Conservation (phyloP, 2,888 invertebrate species). For the Lymantria monacha region DNA sequence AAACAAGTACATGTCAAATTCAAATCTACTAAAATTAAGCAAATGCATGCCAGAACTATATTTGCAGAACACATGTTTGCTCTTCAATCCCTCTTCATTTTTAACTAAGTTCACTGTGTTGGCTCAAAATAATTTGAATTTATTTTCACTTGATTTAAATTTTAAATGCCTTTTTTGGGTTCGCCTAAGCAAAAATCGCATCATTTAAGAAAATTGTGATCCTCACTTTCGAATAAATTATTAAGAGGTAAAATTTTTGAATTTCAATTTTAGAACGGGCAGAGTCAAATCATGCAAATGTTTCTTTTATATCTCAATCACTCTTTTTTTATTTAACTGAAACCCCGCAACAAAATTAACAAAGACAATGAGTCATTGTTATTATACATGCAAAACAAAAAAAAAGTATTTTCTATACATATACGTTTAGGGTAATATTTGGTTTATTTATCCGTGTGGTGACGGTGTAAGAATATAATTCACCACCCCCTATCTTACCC, state of each 20-base stretch:
- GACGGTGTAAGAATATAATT: no score
- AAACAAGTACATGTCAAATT: constrained; percentile 12
- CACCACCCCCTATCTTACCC: no score
- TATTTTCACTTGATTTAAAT: constrained; percentile 4
- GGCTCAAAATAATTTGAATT: constrained; percentile 9
- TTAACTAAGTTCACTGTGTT: constrained; percentile 4
- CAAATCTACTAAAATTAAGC: constrained; percentile 15
- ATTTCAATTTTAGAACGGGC: neutral
- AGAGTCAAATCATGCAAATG: neutral
- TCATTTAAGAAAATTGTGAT: neutral
- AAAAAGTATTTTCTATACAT: no score
- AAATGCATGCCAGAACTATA: constrained; percentile 11
- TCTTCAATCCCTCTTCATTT: constrained; percentile 12
- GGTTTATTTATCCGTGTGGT: no score
- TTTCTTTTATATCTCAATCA: no score
- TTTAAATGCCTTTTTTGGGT: constrained; percentile 3
- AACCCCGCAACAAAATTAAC: no score
- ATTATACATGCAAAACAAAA: no score
- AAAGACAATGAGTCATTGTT: no score
- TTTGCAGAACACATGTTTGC: constrained; percentile 13
- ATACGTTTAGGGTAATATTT: no score
- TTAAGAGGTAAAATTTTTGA: neutral
- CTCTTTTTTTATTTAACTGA: no score
- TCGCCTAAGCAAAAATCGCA: neutral
- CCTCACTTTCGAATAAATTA: neutral